These are phyloP conservation scores for Zosterops borbonicus DNA, from an alignment of 2,113 vertebrate species.

Conservation along the genomic window DNA sequence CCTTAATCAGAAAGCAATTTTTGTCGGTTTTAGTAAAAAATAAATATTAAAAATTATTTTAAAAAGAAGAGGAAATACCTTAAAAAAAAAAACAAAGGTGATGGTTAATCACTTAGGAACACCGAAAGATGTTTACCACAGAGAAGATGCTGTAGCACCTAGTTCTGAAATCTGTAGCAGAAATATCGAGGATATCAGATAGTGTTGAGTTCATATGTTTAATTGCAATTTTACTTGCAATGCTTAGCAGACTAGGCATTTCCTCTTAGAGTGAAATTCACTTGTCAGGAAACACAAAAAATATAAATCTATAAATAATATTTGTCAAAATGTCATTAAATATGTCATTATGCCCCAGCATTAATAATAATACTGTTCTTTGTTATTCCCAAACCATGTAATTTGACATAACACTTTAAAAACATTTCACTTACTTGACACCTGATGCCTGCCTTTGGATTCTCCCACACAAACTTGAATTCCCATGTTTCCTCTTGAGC, in stretches of 20 bases:
- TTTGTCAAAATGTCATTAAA: neutral
- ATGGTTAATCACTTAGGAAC: neutral
- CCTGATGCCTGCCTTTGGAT: conserved; percentile 40
- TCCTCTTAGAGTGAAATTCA: neutral
- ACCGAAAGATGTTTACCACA: neutral
- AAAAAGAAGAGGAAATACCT: neutral
- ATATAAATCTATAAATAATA: neutral
- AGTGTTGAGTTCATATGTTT: neutral
- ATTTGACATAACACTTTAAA: neutral
- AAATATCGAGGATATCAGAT: neutral
- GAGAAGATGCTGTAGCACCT: neutral
- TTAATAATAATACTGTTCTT: neutral
- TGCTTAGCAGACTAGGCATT: neutral
- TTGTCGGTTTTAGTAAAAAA: neutral
- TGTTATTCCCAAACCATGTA: neutral
- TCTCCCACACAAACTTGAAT: conserved; percentile 75
- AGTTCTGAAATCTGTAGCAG: rapidly evolving
- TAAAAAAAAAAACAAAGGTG: neutral
- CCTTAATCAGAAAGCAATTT: neutral
- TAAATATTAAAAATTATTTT: neutral
- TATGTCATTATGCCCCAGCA: neutral
- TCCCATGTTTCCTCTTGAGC: conserved; percentile 55
- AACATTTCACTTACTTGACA: conserved; percentile 65
- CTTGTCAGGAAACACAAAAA: neutral
- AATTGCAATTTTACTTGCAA: neutral